These are phyloP conservation scores for Paedocypris micromegethes DNA, from an alignment of 2,797 vertebrate species.

Conservation along the genomic window DNA sequence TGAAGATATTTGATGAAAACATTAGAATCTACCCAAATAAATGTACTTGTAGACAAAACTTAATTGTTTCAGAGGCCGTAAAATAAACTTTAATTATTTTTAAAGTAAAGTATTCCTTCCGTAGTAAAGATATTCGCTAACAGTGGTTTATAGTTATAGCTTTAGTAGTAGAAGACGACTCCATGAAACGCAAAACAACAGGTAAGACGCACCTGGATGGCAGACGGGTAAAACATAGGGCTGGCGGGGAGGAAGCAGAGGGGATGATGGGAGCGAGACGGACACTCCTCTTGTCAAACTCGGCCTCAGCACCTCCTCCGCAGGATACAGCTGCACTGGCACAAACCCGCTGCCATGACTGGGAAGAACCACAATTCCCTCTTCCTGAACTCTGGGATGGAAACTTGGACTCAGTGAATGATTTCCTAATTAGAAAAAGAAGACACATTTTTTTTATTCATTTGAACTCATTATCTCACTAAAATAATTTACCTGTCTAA, in stretches of 20 bases:
- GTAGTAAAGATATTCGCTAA: too few species aligned
- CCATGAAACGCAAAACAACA: neutral
- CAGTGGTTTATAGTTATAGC: too few species aligned
- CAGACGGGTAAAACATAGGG: constrained; percentile 72
- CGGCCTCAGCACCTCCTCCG: constrained; percentile 53
- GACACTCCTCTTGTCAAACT: constrained; percentile 82
- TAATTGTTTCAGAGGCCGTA: too few species aligned
- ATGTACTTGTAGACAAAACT: too few species aligned
- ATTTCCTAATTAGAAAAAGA: constrained; percentile 53
- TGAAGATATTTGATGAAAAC: too few species aligned
- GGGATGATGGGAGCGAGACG: constrained; percentile 92
- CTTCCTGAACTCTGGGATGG: constrained; percentile 21
- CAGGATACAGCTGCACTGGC: constrained; percentile 47
- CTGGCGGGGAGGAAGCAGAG: constrained; percentile 87
- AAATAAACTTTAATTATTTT: too few species aligned
- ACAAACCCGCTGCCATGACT: constrained; percentile 28
- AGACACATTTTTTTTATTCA: neutral
- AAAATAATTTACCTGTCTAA: too few species aligned
- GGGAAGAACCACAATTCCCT: constrained; percentile 10
- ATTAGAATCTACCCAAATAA: too few species aligned
- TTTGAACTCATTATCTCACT: too few species aligned
- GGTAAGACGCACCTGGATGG: constrained; percentile 75
- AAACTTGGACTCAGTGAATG: constrained; percentile 67
- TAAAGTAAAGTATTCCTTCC: too few species aligned
- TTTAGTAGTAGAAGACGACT: neutral